phyloP scores from a whole-genome alignment of 2,888 invertebrate genomes.

The Noctua janthe region DNA sequence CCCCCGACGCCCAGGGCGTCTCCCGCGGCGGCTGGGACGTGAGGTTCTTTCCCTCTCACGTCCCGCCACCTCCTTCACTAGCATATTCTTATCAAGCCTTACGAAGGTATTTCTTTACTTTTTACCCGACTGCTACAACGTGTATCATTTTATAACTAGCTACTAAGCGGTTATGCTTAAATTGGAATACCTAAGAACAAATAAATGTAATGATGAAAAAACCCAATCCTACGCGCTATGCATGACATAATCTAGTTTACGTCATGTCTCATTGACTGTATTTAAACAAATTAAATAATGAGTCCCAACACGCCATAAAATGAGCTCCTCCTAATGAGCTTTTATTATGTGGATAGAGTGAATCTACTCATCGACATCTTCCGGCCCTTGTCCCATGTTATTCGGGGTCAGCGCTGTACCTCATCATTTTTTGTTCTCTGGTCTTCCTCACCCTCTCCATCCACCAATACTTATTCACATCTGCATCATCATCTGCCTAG shows the following conservation, averaged over 20 bases:
- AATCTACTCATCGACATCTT: neutral
- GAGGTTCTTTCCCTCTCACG: too few relatives aligned
- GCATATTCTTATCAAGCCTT: neutral
- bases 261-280: slow-evolving; percentile 6
- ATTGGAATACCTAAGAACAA: neutral
- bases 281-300: slow-evolving; percentile 18
- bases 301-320: neutral
- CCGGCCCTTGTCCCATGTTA: neutral
- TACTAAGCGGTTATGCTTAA: neutral
- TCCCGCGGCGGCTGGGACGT: too few relatives aligned
- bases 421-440: neutral
- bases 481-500: neutral
- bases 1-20: too few relatives aligned
- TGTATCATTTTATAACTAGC: too few relatives aligned
- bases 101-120: too few relatives aligned
- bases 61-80: too few relatives aligned
- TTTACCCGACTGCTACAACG: neutral
- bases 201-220: neutral
- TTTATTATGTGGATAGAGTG: neutral
- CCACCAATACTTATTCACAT: neutral
- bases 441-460: neutral
- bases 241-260: slow-evolving; percentile 19
- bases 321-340: neutral
- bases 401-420: neutral
- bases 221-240: neutral